Conservation (phyloP, 1,140 invertebrate species). For the Proctacanthus coquilletti region DNA sequence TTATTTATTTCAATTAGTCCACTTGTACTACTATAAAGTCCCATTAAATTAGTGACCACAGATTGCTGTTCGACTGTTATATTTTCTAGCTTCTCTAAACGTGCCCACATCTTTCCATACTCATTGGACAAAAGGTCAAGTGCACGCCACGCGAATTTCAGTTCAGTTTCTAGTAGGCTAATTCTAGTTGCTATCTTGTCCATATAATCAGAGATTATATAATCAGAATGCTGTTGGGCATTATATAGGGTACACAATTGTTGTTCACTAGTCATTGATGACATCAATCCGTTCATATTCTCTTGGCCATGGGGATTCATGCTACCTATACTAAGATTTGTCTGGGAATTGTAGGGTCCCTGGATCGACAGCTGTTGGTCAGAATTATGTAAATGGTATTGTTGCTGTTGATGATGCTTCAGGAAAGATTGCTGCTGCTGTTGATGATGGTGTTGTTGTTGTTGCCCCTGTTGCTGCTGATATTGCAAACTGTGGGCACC, state of each 20-base stretch:
- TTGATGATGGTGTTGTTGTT: constrained; percentile 4
- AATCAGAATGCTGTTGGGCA: constrained; percentile 35
- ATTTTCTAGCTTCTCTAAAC: constrained; percentile 79
- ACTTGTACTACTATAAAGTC: constrained; percentile 41
- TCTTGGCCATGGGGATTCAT: background rate
- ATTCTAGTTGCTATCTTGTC: constrained; percentile 70
- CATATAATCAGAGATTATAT: constrained; percentile 75
- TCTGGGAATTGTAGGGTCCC: background rate
- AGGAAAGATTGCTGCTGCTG: constrained; percentile 6
- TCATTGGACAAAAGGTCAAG: constrained; percentile 79
- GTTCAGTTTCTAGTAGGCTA: constrained; percentile 73
- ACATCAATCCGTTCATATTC: constrained; percentile 6
- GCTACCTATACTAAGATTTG: background rate
- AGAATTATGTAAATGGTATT: background rate
- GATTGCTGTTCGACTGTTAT: constrained; percentile 78
- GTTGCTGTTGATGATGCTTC: constrained; percentile 1
- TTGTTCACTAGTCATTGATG: constrained; percentile 20
- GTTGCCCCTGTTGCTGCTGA: constrained; percentile 4
- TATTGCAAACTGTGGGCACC: background rate
- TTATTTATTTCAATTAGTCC: background rate
- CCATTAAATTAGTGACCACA: constrained; percentile 76
- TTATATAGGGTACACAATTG: constrained; percentile 21
- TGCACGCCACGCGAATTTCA: constrained; percentile 82
- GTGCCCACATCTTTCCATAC: constrained; percentile 87
- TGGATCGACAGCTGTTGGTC: background rate